Base-by-base conservation (phyloP, 2,113 vertebrate genomes). In the Ochotona curzoniae region DNA sequence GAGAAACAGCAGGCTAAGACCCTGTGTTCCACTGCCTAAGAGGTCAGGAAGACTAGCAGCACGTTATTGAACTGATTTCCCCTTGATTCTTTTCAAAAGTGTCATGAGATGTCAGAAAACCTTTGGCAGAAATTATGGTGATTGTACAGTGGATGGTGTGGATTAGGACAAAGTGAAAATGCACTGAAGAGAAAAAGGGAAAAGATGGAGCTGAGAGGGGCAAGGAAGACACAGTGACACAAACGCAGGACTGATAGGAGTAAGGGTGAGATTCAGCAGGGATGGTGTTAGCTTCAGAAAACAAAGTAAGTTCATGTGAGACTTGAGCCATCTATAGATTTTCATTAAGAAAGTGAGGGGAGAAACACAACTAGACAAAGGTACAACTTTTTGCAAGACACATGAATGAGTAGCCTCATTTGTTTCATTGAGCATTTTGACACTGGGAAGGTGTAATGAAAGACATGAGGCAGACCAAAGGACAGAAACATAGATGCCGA, bases 51-150 rank as follows among this genome's bases (percentile, higher is more conserved):
- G 47, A 71, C 11, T 60, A 44, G 32, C 0, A 21, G 14, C n/a
- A 63, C 38, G 51, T 83, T 57, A 60, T 2, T 84, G 10, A 26
- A 60, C 79, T 95, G 79, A 88, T 90, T 94, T 94, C 32, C 91
- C 70, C 89, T 38, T 51, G 78, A 78, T n/a, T 69, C 73, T 92
- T 90, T 93, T 20, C 18, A 80, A 49, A 85, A 88, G 21, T 18
- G 32, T 49, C 88, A 75, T 7, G 35, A 89, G 25, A 86, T 49
- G 26, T 69, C 78, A 80, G 35, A 90, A 87, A 89, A 73, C 8
- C 32, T 1, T 64, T 15, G 54, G 12, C 38, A 6, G 14, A 26
- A 74, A 51, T 60, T 87, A 89, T 2, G 13, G 78, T 70, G 23
- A 85, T 74, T 66, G 47, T 54, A 32, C 11, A 7, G 23, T 8